Base-by-base conservation (phyloP, 2,797 vertebrate genomes). In the Tenualosa thibaudeaui region DNA sequence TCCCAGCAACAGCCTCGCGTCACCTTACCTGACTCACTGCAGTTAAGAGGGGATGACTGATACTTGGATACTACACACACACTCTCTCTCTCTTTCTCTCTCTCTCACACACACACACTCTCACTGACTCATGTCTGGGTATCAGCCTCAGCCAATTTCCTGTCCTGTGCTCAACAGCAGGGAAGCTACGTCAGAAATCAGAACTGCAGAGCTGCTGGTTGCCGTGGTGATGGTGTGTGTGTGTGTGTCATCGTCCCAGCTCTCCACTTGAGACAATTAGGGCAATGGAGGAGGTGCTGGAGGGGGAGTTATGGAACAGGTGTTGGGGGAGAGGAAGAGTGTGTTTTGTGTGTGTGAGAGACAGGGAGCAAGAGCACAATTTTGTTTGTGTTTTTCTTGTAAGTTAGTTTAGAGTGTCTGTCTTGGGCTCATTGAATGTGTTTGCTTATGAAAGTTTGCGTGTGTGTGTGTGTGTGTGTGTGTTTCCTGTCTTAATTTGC, bases 1-100 rank as follows among this genome's bases (percentile, higher is more conserved):
- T 17, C 68, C 68, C 17, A 31, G 68, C 37, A 75, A 75, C 68
- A 15, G 2, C 3, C 15, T 17, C 65, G 17, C 68, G 68, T 75
- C 68, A 75, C 68, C 15, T 75, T 26, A 75, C 68, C 68, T 75
- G 68, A 75, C 31, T 75, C 68, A 75, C 15, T 40, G 31, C 31
- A 43, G 37, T 19, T 10, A 15, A 26, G 65, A 71, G 31, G 31
- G 24, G 24, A 68, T 68, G 58, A 62, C 24, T 65, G 60, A 26
- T 1, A 5, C 26, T 12, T 10, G 26, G 2, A 37, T 26, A 37
- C 26, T 26, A 15, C 65, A 15, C 65, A 68, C 65, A 68, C 65
- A 68, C 65, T 22, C 56, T 22, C 56, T 58, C 54, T 58, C 54
- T 58, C 54, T 58, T 13, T 22, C 56, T 22, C 56, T 22, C 56